A percentile compares a stretch with the other conserved stretches of the same genome.
phyloP scores from a whole-genome alignment of 2,888 invertebrate genomes.

The Balanococcus diminutus region DNA sequence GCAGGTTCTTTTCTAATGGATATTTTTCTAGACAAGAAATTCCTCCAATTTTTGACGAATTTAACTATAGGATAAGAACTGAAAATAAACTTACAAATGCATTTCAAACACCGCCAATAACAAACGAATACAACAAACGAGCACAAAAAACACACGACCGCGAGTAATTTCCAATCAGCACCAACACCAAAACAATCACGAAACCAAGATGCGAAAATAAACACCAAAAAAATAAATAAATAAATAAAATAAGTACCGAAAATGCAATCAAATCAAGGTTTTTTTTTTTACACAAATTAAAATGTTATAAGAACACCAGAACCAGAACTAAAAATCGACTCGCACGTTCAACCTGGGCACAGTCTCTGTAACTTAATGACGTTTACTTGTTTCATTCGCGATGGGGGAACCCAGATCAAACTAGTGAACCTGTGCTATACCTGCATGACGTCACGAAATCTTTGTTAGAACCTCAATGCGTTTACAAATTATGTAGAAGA shows the following conservation, averaged over 20 bases:
- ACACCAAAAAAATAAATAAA: constrained; percentile 22
- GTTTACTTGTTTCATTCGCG: constrained; percentile 49
- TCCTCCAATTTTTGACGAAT: not conserved
- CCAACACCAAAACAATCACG: not conserved
- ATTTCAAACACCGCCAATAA: not conserved
- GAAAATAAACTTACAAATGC: not conserved
- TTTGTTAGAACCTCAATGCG: constrained; percentile 29
- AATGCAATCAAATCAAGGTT: not conserved
- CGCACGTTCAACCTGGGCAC: constrained; percentile 42
- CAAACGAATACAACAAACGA: not conserved
- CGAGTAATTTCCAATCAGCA: not conserved
- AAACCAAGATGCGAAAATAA: not conserved
- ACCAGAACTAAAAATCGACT: constrained; percentile 9
- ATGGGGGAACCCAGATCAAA: constrained; percentile 50
- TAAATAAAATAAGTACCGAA: too few relatives aligned
- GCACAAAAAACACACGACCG: not conserved
- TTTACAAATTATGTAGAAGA: not conserved
- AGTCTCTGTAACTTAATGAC: constrained; percentile 38
- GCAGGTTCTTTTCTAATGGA: not conserved
- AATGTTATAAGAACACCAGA: not conserved
- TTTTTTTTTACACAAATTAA: not conserved
- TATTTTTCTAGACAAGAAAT: not conserved
- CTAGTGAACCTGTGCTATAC: constrained; percentile 50
- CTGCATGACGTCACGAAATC: constrained; percentile 48
- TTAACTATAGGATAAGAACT: not conserved